Evolutionary conservation across 2,888 invertebrate genomes (phyloP), one percentile per base, ranked within the genome.

Genomic region (Dexiosoma caninum): DNA sequence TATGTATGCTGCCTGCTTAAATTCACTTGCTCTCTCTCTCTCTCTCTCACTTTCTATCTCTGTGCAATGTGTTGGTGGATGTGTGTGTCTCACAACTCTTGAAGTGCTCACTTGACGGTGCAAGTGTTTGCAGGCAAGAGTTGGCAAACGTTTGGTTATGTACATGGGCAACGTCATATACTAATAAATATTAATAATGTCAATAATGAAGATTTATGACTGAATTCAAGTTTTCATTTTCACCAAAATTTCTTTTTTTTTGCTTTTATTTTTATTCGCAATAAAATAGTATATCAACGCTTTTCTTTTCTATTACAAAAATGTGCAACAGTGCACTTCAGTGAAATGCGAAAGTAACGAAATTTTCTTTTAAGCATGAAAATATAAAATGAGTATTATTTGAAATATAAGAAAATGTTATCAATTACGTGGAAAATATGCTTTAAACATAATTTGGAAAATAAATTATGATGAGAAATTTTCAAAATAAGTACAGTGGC

Each of bases 121-220:
- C 35, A 35, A 8, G 40, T 55, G 53, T 55, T 27, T 51, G 51
- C 16, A 51, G 51, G 42, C 16, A 40, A 59, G 37, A 14, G 49
- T 57, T 21, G 32, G 35, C 44, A 42, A 53, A 35, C 69, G 51
- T 44, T 32, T 67, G 60, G 5, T 3, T n/a, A n/a, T 44, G 42
- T 53, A 44, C 49, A 27, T 44, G 35, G 44, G n/a, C 44, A 75
- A 67, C 60, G 72, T 67, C 77, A 78, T 84, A 77, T 85, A 42
- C 49, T 67, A 86, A 88, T 88, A 86, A 88, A 88, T 88, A 88
- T 87, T 88, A 86, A 88, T 87, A 85, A 85, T 83, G 82, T 69
- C 83, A 85, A 85, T 86, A 87, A 87, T 88, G 85, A 86, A 85
- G 85, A 87, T 86, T 87, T 87, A 88, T 85, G 75, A 82, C 72